Conservation (phyloP, 2,113 vertebrate genomes). For the Sinocyclocheilus maitianheensis region DNA sequence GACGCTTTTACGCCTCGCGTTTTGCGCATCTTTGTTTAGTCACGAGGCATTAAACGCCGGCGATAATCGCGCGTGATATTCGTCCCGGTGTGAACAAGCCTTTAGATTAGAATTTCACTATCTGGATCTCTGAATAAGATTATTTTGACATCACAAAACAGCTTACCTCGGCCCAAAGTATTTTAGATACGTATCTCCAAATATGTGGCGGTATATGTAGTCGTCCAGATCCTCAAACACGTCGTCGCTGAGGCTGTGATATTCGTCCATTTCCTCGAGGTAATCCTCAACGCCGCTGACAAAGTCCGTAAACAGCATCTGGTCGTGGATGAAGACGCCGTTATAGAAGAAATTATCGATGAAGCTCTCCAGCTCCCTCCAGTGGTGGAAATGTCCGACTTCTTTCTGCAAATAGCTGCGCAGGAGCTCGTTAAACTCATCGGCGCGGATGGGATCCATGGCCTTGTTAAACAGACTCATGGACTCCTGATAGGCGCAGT, state of each 20-base stretch:
- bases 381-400: conserved; percentile 87
- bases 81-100: too few relatives aligned
- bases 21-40: too few relatives aligned
- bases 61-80: too few relatives aligned
- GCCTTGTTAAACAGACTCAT: conserved; percentile 84
- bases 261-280: conserved; percentile 85
- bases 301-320: conserved; percentile 95
- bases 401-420: conserved; percentile 87
- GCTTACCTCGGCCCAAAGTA: conserved; percentile 84
- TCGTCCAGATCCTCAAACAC: conserved; percentile 89
- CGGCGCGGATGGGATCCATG: conserved; percentile 83
- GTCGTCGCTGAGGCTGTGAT: conserved; percentile 75
- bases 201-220: conserved; percentile 89
- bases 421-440: conserved; percentile 87
- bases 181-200: conserved; percentile 80
- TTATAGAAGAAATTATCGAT: conserved; percentile 88
- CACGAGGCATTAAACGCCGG: too few relatives aligned
- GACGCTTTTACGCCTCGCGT: too few relatives aligned
- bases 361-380: conserved; percentile 89
- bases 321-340: conserved; percentile 91
- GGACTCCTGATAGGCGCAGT: conserved; percentile 87
- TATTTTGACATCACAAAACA: not conserved
- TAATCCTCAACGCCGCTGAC: conserved; percentile 89
- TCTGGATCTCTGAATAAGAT: too few relatives aligned
- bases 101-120: too few relatives aligned